A percentile compares a stretch with the other conserved stretches of the same genome.
Evolutionary conservation across 2,113 vertebrate species (phyloP).

Genomic region (Climacteris rufus): DNA sequence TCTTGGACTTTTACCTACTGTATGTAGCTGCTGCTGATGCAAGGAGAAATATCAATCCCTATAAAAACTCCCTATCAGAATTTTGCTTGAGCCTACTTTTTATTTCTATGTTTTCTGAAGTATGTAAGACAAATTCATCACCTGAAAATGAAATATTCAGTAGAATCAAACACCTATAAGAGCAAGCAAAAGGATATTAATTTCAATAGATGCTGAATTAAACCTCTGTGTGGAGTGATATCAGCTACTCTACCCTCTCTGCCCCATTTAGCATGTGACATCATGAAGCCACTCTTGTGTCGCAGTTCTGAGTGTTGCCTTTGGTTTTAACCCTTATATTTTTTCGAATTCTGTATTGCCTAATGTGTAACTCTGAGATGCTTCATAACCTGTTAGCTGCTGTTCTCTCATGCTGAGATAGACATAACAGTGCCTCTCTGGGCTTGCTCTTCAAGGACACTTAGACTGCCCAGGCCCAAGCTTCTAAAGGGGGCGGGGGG

Average conservation of each 20-base stretch:
- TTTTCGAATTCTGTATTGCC: too few species aligned
- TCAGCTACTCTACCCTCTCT: background rate
- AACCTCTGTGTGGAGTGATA: background rate
- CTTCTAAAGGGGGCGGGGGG: too few species aligned
- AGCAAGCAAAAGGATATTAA: background rate
- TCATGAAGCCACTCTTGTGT: background rate
- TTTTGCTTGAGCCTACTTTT: background rate
- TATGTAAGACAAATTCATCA: background rate
- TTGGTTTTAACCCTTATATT: too few species aligned
- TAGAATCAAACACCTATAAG: background rate
- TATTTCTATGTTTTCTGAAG: background rate
- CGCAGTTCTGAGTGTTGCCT: background rate
- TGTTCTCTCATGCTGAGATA: too few species aligned
- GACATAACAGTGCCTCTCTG: too few species aligned
- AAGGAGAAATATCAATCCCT: background rate
- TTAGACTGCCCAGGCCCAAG: too few species aligned
- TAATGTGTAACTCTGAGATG: too few species aligned
- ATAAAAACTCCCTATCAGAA: background rate
- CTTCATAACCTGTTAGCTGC: too few species aligned
- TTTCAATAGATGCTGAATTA: background rate
- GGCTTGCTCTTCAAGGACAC: too few species aligned
- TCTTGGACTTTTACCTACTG: background rate
- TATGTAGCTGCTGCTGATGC: background rate
- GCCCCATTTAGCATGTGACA: accelerated
- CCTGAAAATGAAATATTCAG: background rate